These are phyloP conservation scores for Pseudorectes ferrugineus DNA, from an alignment of 2,113 vertebrate genomes.

Conservation along the genomic window DNA sequence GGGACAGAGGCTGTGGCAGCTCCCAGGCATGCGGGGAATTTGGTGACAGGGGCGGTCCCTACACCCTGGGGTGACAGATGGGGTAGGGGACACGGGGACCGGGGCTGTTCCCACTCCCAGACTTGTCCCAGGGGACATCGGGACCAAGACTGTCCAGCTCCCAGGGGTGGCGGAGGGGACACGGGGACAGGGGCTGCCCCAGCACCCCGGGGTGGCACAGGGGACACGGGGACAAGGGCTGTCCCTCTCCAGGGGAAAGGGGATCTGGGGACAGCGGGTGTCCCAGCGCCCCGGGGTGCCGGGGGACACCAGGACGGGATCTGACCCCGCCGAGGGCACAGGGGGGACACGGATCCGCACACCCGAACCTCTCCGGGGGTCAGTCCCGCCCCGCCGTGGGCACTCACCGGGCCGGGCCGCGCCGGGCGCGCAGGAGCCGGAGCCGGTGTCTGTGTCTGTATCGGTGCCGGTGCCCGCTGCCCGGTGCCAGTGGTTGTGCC, in stretches of 20 bases:
- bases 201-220: background rate
- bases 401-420: conserved; percentile 19
- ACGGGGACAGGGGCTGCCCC: background rate
- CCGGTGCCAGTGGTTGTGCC: background rate
- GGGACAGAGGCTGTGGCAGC: background rate
- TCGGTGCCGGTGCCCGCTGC: background rate
- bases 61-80: background rate
- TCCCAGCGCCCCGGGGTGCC: background rate
- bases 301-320: background rate
- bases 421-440: background rate
- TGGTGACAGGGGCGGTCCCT: background rate
- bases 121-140: background rate
- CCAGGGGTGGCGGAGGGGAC: background rate
- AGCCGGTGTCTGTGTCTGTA: background rate
- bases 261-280: background rate
- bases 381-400: background rate
- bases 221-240: background rate
- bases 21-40: background rate
- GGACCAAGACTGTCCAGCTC: background rate
- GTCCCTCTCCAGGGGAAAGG: background rate
- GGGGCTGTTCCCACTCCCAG: background rate
- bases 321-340: background rate
- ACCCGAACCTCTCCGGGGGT: background rate
- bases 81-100: background rate
- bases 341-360: background rate